These are phyloP conservation scores for Panagrolaimus sp. DNA, from an alignment of 1,140 invertebrate species.

Conservation along the genomic window DNA sequence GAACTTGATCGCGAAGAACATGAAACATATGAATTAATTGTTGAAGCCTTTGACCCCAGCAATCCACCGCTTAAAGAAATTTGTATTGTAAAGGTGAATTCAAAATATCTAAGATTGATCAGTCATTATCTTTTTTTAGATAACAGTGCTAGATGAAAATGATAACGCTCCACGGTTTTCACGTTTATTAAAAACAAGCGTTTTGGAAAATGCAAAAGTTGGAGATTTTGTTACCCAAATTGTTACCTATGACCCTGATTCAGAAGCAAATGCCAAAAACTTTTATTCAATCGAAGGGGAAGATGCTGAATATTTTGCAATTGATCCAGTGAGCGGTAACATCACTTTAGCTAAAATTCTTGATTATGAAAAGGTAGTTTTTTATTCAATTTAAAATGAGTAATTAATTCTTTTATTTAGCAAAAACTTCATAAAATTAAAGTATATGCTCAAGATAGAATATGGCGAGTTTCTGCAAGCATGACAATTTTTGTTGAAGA, in stretches of 20 bases:
- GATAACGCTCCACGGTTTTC: conserved; percentile 7
- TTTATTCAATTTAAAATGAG: too few species aligned
- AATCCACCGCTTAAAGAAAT: background rate
- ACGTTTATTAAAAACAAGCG: background rate
- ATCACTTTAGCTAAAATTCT: background rate
- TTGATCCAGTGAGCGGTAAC: background rate
- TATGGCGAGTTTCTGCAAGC: conserved; percentile 5
- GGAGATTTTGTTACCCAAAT: background rate
- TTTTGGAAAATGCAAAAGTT: background rate
- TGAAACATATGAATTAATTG: conserved; percentile 1
- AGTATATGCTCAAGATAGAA: conserved; percentile 2
- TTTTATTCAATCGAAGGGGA: background rate
- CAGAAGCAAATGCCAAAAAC: background rate
- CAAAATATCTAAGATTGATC: background rate
- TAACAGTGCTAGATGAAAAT: conserved; percentile 1
- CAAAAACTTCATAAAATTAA: conserved; percentile 10
- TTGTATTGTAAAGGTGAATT: too few species aligned
- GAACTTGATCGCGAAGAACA: conserved; percentile 6
- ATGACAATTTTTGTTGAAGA: conserved; percentile 2
- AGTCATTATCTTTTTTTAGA: background rate
- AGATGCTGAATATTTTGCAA: background rate
- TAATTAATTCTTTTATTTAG: too few species aligned
- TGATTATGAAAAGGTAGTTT: background rate
- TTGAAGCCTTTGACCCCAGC: background rate
- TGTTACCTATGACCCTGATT: background rate